Evolutionary conservation across 2,113 vertebrate genomes (phyloP), one percentile per base, ranked within the genome.

Genomic region (Cyprinodon tularosa): DNA sequence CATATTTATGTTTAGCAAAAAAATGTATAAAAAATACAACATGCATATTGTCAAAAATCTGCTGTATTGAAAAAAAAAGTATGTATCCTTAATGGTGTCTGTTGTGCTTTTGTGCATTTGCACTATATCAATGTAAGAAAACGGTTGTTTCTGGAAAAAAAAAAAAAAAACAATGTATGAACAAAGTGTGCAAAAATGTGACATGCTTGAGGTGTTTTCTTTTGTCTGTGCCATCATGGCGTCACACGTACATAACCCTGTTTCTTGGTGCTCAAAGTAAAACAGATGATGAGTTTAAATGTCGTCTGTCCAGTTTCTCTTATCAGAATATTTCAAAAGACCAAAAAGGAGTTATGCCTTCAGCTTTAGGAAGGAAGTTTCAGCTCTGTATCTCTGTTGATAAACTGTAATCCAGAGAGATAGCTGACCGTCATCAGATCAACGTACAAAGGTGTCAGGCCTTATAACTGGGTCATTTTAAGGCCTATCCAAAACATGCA

Each of bases 21-120:
- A 22, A 53, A 66, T 59, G 29, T 59, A 78, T 78, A 78, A 80
- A 81, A 66, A 79, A 84, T 76, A 39, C 79, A 86, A 90, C 86
- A 84, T 81, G 81, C 83, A 90, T 88, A 82, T 89, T 92, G 82
- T 93, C 78, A 79, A 84, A 53, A 91, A 85, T 89, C 82, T 89
- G 85, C 89, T 92, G 91, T 94, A 83, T 86, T 90, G 83, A 92
- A 83, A 90, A 87, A 87, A 80, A 62, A 81, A 71, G 74, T 78
- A 67, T 88, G 84, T 92, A 86, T 88, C 72, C 76, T 89, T 88
- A 90, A 90, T 90, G 78, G 88, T 89, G 88, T 93, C 73, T 87
- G 61, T 90, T 86, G 88, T 93, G 91, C 91, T 93, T 74, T 88
- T 86, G 88, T 93, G 82, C 84, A 82, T 94, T 93, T 91, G 88